Conservation (phyloP, 2,888 invertebrate genomes). For the Sipunculus nudus region DNA sequence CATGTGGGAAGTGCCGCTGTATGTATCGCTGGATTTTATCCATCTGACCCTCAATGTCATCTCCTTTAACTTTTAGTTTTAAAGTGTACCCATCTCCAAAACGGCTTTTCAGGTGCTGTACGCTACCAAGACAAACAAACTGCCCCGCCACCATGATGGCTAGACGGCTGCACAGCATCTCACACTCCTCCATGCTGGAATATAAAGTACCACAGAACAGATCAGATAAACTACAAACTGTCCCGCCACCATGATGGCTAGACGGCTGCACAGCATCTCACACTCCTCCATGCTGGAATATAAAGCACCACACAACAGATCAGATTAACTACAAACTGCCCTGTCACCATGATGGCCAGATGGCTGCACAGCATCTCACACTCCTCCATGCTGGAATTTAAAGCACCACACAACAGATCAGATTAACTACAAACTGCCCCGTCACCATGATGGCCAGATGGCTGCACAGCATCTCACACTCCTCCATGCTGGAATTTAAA, state of each 20-base stretch:
- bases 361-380: no score
- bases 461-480: no score
- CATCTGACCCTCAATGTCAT: constrained; percentile 10
- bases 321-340: no score
- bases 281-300: constrained; percentile 23
- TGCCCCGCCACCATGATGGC: constrained; percentile 20
- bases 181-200: constrained; percentile 26
- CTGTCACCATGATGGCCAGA: no score
- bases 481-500: no score
- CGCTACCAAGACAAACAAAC: constrained; percentile 19
- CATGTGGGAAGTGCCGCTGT: constrained; percentile 2
- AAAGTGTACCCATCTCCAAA: constrained; percentile 19
- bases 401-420: no score
- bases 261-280: constrained; percentile 16
- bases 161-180: constrained; percentile 15
- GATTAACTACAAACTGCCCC: no score
- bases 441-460: no score
- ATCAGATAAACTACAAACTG: not conserved
- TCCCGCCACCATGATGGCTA: constrained; percentile 21
- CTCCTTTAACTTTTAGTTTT: constrained; percentile 7
- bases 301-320: not conserved
- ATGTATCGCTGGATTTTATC: constrained; percentile 7
- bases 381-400: no score
- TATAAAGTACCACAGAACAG: not conserved
- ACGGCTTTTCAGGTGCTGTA: constrained; percentile 18